These are phyloP conservation scores for Calameuta pallipes DNA, from an alignment of 2,888 invertebrate genomes.

Conservation along the genomic window DNA sequence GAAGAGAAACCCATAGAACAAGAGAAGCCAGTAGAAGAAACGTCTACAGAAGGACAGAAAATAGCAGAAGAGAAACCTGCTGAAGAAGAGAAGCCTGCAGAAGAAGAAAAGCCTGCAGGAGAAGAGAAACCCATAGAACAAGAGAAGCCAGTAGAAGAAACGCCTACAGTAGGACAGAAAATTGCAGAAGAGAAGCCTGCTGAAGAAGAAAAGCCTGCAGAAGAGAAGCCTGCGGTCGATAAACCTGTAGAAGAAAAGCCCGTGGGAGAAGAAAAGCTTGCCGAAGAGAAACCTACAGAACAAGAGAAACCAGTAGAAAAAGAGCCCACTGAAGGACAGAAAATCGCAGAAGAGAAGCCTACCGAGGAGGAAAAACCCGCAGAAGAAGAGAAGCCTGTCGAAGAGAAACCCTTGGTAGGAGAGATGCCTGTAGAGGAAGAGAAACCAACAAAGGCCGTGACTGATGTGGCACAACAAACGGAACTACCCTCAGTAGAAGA, in stretches of 20 bases:
- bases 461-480: slow-evolving; percentile 14
- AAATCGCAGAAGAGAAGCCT: slow-evolving; percentile 1
- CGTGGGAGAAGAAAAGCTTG: too few relatives aligned
- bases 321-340: slow-evolving; percentile 21
- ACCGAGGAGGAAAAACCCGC: slow-evolving; percentile 8
- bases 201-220: slow-evolving; percentile 18
- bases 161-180: slow-evolving; percentile 13
- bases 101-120: slow-evolving; percentile 18
- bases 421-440: not conserved
- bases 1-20: slow-evolving; percentile 9
- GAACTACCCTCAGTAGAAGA: slow-evolving; percentile 19
- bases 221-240: not conserved
- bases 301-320: slow-evolving; percentile 30
- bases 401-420: slow-evolving; percentile 3
- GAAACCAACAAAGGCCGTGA: not conserved
- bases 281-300: slow-evolving; percentile 6
- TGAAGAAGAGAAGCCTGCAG: slow-evolving; percentile 25
- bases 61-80: slow-evolving; percentile 18
- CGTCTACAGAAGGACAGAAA: slow-evolving; percentile 1
- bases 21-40: slow-evolving; percentile 9
- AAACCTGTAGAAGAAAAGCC: too few relatives aligned
- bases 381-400: slow-evolving; percentile 9
- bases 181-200: slow-evolving; percentile 5
- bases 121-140: slow-evolving; percentile 14
- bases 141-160: slow-evolving; percentile 20